A percentile compares a stretch with the other conserved stretches of the same genome.
Conservation (phyloP, 2,113 vertebrate species). For the Clarias macrocephalus region DNA sequence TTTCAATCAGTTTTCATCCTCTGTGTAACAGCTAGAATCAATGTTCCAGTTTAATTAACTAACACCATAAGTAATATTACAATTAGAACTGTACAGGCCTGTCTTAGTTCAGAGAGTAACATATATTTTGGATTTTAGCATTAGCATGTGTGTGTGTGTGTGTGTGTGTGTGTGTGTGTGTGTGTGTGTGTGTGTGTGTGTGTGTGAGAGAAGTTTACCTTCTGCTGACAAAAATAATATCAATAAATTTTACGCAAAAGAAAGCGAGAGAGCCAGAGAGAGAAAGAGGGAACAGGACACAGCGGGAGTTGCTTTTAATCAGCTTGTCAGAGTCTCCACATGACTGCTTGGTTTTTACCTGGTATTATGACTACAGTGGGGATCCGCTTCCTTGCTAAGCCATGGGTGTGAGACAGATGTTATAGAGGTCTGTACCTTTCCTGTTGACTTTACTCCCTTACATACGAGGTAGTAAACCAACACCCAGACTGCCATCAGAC, state of each 20-base stretch:
- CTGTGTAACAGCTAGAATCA: too few relatives aligned
- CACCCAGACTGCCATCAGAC: slow-evolving; percentile 75
- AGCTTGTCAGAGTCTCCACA: neutral
- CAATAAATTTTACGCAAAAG: neutral
- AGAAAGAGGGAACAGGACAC: neutral
- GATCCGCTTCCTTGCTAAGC: slow-evolving; percentile 13
- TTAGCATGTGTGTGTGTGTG: too few relatives aligned
- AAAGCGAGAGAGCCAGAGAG: neutral
- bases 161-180: too few relatives aligned
- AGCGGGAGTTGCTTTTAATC: slow-evolving; percentile 17
- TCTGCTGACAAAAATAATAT: too few relatives aligned
- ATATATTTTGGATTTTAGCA: too few relatives aligned
- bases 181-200: too few relatives aligned
- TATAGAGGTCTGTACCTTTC: slow-evolving; percentile 66
- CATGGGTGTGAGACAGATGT: neutral
- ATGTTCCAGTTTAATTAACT: too few relatives aligned
- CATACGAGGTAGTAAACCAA: slow-evolving; percentile 82
- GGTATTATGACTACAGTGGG: neutral
- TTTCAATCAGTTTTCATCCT: too few relatives aligned
- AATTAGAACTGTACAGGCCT: too few relatives aligned
- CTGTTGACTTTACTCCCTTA: slow-evolving; percentile 81
- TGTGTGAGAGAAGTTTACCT: rapidly evolving
- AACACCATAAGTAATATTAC: too few relatives aligned
- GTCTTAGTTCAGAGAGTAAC: too few relatives aligned
- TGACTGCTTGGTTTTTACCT: slow-evolving; percentile 23